Evolutionary conservation across 2,797 vertebrate genomes (phyloP).

Genomic region (Poeciliopsis gracilis): DNA sequence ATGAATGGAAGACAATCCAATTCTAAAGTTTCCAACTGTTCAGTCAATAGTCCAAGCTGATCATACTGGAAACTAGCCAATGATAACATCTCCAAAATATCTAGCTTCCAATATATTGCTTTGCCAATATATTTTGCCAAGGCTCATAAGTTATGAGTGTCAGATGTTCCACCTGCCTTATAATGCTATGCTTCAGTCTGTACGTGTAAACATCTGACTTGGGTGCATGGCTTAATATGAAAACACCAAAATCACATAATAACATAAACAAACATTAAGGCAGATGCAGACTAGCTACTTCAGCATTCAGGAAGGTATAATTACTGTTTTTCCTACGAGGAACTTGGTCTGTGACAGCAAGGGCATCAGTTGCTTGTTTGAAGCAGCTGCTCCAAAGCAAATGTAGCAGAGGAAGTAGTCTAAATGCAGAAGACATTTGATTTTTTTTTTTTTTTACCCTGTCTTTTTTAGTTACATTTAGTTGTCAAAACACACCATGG

Average conservation of each 20-base stretch:
- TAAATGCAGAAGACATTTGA: slow-evolving; percentile 13
- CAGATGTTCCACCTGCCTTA: neutral
- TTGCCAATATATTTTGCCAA: too few species aligned
- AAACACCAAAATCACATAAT: slow-evolving; percentile 19
- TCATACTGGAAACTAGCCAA: neutral
- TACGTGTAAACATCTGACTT: slow-evolving; percentile 4
- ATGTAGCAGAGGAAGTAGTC: slow-evolving; percentile 12
- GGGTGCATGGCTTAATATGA: slow-evolving; percentile 5
- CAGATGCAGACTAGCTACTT: slow-evolving; percentile 14
- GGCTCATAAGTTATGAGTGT: neutral
- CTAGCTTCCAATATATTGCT: neutral
- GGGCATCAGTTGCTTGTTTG: slow-evolving; percentile 13
- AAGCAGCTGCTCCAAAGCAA: slow-evolving; percentile 16
- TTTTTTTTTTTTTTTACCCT: neutral
- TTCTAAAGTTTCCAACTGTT: neutral
- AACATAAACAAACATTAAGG: slow-evolving; percentile 18
- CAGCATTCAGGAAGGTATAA: slow-evolving; percentile 10
- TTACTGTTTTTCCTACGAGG: slow-evolving; percentile 11
- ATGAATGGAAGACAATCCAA: neutral
- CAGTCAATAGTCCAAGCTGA: neutral
- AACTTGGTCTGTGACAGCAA: slow-evolving; percentile 9
- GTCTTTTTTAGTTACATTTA: slow-evolving; percentile 1
- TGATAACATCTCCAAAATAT: neutral
- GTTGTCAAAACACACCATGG: neutral
- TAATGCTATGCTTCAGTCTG: neutral